Evolutionary conservation across 2,888 invertebrate species (phyloP), one percentile per base, ranked within the genome.

Genomic region (Leptopilina drosophilae): DNA sequence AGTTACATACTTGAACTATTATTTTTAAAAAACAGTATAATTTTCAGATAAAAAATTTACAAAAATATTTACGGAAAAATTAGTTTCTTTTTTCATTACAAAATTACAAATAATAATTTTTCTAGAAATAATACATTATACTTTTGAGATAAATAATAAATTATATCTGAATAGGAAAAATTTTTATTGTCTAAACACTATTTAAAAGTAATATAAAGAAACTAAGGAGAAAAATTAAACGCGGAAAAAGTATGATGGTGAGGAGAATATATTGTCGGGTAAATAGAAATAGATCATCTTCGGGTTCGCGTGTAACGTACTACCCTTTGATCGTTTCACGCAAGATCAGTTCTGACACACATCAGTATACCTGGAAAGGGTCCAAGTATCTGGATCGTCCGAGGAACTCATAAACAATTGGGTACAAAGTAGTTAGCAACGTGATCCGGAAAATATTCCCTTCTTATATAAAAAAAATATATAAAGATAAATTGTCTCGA

Each of bases 231-330:
- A 73, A 73, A 73, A 73, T 5, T 56, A 15, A 73, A 73, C 73
- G 33, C 33, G 73, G 73, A 73, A 49, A 67, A 67, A 20, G 20
- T n/a, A 20, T 46, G 11, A 20, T 67, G 20, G 42, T 20, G 67
- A 67, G 11, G 46, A 46, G 46, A 49, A 12, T 15, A 56, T 56
- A 33, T 40, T 53, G 73, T 33, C 12, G 56, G 33, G 73, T 14
- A 56, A 56, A 73, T 73, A 56, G 73, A 73, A 73, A 73, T 73
- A 73, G 73, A 73, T 56, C 69, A 69, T 69, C 73, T 73, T 56
- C 73, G 53, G 73, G 73, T 53, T 73, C 56, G 49, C 56, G 40
- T 73, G 73, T 56, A 73, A 56, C 26, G 9, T 15, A 59, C n/a
- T 59, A 56, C 73, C 33, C 73, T 73, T 73, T 73, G 73, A 73